Percentiles rank a stretch among this genome's conserved stretches.
Evolutionary conservation across 1,140 invertebrate species (phyloP).

Genomic region (Polypedilum pembai): DNA sequence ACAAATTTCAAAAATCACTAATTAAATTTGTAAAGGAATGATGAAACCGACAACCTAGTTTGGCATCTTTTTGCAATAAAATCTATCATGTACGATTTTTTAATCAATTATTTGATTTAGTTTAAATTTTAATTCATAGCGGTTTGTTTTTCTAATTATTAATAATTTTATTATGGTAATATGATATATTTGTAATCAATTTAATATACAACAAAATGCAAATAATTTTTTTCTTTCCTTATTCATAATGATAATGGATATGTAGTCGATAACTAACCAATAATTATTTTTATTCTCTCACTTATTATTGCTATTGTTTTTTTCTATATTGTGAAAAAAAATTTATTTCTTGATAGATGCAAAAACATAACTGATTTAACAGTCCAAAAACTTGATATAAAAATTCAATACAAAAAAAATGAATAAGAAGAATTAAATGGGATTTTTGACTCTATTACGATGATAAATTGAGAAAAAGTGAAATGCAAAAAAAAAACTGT

Average conservation of each 20-base stretch:
- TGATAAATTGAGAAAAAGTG: neutral
- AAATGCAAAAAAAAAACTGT: neutral
- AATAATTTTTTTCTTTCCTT: neutral
- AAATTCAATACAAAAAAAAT: constrained; percentile 15
- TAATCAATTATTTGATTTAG: neutral
- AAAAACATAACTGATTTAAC: constrained; percentile 13
- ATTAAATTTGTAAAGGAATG: neutral
- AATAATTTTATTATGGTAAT: neutral
- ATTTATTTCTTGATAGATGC: neutral
- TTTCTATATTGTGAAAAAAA: neutral
- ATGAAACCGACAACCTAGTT: neutral
- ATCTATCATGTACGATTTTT: neutral
- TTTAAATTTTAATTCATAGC: neutral
- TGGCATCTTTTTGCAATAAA: constrained; percentile 15
- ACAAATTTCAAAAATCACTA: neutral
- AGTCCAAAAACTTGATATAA: neutral
- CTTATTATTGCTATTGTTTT: constrained; percentile 14
- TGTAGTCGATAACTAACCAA: constrained; percentile 17
- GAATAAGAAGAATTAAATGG: neutral
- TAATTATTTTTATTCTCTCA: neutral
- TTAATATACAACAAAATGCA: neutral
- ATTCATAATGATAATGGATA: constrained; percentile 19
- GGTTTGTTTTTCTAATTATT: neutral
- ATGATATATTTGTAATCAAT: too few species aligned
- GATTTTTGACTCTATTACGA: neutral